Conservation (phyloP, 2,797 vertebrate species). For the Dromococcyx pavoninus region DNA sequence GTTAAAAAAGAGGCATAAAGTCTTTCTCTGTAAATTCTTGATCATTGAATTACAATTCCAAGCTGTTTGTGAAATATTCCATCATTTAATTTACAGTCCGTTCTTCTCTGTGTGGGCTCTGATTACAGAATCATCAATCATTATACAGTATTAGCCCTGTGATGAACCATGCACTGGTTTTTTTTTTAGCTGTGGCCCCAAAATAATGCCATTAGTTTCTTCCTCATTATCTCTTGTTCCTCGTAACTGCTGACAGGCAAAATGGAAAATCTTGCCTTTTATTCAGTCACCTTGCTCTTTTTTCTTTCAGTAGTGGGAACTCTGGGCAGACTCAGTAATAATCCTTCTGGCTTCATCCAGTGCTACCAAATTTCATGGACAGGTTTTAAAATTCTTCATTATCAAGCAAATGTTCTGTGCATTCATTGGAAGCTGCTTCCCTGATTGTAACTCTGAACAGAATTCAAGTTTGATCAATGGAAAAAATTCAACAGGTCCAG, state of each 20-base stretch:
- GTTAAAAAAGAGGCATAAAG: constrained; percentile 8
- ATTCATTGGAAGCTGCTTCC: neutral
- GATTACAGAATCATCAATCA: constrained; percentile 40
- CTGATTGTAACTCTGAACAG: neutral
- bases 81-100: constrained; percentile 29
- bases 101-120: neutral
- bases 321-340: neutral
- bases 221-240: constrained; percentile 12
- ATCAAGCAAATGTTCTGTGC: neutral
- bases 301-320: neutral
- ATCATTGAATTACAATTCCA: constrained; percentile 6
- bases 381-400: neutral
- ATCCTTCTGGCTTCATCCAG: neutral
- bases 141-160: neutral
- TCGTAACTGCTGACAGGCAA: neutral
- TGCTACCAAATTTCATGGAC: neutral
- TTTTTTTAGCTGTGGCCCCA: neutral
- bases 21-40: neutral
- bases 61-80: neutral
- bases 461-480: neutral
- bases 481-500: neutral
- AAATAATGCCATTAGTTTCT: constrained; percentile 1
- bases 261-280: neutral
- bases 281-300: neutral
- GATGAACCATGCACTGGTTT: neutral